Conservation (phyloP, 2,797 vertebrate species). For the Alectoris magna region DNA sequence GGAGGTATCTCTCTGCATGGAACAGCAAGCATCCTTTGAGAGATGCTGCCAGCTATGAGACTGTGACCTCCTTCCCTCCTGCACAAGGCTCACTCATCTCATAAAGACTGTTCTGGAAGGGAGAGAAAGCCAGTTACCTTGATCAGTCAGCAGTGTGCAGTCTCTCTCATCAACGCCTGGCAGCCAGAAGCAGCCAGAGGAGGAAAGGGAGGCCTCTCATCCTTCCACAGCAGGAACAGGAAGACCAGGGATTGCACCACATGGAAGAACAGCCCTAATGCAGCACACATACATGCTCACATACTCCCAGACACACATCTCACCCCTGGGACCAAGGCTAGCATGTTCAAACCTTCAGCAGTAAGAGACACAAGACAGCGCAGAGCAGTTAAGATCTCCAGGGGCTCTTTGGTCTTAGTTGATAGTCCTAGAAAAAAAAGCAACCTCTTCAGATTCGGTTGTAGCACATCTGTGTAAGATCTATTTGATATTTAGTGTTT, state of each 20-base stretch:
- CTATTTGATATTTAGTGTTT: constrained; percentile 47
- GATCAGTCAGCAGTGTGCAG: constrained; percentile 31
- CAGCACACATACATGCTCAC: constrained; percentile 37
- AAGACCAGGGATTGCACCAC: constrained; percentile 66
- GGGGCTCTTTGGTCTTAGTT: constrained; percentile 73
- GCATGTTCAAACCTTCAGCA: constrained; percentile 60
- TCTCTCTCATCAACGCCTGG: constrained; percentile 16
- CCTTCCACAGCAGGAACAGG: constrained; percentile 60
- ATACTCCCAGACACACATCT: constrained; percentile 30
- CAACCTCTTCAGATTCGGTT: constrained; percentile 16
- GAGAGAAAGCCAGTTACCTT: constrained; percentile 30
- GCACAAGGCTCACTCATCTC: not conserved
- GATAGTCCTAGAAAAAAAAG: constrained; percentile 66
- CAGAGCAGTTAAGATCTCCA: constrained; percentile 55
- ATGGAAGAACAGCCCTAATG: constrained; percentile 50
- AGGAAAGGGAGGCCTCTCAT: constrained; percentile 57
- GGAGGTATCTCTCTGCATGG: not conserved
- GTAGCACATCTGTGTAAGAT: constrained; percentile 47
- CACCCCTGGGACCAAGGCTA: constrained; percentile 58
- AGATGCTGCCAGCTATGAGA: not conserved
- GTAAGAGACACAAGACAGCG: constrained; percentile 38
- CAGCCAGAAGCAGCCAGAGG: constrained; percentile 39
- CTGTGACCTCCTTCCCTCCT: constrained; percentile 3
- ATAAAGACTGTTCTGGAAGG: constrained; percentile 42
- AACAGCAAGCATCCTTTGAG: not conserved